Base-by-base conservation (phyloP, 1,140 invertebrate species). In the Chlorops oryzae region DNA sequence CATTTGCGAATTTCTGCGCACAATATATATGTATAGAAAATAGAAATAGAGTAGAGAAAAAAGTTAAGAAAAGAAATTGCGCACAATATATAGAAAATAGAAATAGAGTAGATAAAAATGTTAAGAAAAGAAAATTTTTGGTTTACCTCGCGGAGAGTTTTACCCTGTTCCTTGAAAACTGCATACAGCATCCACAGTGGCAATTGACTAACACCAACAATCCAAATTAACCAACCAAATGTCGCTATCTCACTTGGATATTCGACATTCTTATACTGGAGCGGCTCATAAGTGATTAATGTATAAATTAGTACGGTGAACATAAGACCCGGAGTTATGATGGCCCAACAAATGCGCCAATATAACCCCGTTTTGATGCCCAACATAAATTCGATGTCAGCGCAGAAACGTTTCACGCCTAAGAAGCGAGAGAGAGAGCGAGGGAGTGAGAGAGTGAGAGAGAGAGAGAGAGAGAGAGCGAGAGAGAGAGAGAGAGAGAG, bases 291-390 rank as follows among this genome's bases (percentile, higher is more conserved):
- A 20, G 74, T 78, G 12, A 67, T 66, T n/a, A 86, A 61, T 10
- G 79, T 78, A 56, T 86, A 87, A 39, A 82, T 61, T n/a, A 87
- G 71, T 48, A 87, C 83, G 0, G 82, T 73, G 20, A 84, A 78
- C 72, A 92, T 80, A 10, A 87, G 73, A 18, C 83, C 58, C 0
- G 90, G 90, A 6, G 86, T 86, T 23, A 90, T 71, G 21, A 87
- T 74, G 1, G 78, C 77, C 90, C 90, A 94, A 57, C 87, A 90
- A 10, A 88, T 61, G 58, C 86, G 81, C 89, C 89, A 92, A 68
- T 88, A 92, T 21, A 83, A 65, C 4, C 82, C 79, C 0, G 86
- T 80, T 55, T 81, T 79, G 13, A 76, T 73, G 2, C 81, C 81
- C 12, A 90, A 69, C 90, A 92, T 92, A 47, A 80, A 85, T 58